Percentiles rank a stretch among this genome's conserved stretches.
Conservation (phyloP, 2,888 invertebrate species). For the Diarsia mendica region DNA sequence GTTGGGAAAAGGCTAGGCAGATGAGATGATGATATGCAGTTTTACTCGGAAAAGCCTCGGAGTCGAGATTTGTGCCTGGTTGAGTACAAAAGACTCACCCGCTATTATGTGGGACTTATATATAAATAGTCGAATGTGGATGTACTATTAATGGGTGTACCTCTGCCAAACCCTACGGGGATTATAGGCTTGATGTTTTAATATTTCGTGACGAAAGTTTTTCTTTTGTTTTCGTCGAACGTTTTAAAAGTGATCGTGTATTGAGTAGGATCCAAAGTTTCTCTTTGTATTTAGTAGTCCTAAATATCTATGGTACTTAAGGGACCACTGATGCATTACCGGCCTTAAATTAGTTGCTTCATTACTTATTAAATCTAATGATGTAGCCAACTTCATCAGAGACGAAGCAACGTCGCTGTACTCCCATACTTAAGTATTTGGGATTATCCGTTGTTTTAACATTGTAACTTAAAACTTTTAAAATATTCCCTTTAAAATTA, state of each 20-base stretch:
- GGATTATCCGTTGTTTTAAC: background rate
- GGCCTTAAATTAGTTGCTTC: background rate
- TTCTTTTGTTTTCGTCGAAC: background rate
- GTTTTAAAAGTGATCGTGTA: background rate
- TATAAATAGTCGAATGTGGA: background rate
- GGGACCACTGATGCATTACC: conserved; percentile 35
- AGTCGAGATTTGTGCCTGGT: too few species aligned
- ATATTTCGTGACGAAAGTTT: background rate
- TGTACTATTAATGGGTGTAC: background rate
- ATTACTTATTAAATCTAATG: conserved; percentile 26
- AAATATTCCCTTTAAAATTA: background rate
- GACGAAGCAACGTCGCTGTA: background rate
- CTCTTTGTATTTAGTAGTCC: background rate
- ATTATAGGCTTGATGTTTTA: background rate
- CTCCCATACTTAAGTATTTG: background rate
- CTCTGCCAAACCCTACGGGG: too few species aligned
- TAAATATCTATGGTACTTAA: conserved; percentile 1
- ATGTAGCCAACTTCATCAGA: background rate
- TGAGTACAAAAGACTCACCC: too few species aligned
- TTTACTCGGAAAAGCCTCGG: background rate
- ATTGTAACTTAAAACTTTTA: background rate
- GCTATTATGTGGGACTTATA: too few species aligned
- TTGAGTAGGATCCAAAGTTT: background rate
- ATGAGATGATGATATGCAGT: background rate
- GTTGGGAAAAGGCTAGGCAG: too few species aligned